Percentiles rank a stretch among this genome's conserved stretches.
Conservation (phyloP, 2,888 invertebrate genomes). For the Charanyca ferruginea region DNA sequence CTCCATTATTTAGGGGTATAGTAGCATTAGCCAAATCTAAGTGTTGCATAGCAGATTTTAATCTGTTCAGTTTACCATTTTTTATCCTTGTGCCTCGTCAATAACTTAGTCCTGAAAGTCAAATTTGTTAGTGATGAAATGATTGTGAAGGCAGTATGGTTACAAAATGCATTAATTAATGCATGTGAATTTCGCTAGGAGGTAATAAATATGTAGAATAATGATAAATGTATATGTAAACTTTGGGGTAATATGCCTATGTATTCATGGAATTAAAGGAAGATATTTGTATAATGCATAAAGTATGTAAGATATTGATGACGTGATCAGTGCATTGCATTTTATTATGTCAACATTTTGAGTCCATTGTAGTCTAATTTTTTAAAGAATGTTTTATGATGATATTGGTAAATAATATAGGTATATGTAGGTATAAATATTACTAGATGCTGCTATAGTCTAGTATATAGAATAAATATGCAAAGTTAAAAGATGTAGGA, state of each 20-base stretch:
- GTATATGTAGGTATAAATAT: not conserved
- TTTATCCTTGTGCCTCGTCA: constrained; percentile 96
- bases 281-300: not conserved
- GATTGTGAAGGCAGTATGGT: constrained; percentile 76
- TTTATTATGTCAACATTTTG: constrained; percentile 8
- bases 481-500: not conserved
- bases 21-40: constrained; percentile 79
- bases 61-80: constrained; percentile 93
- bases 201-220: constrained; percentile 23
- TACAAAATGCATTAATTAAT: constrained; percentile 59
- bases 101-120: constrained; percentile 96
- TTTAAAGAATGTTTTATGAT: no score
- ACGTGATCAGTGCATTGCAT: no score
- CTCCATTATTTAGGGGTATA: constrained; percentile 61
- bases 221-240: constrained; percentile 30
- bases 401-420: not conserved
- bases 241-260: constrained; percentile 19
- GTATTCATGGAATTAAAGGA: no score
- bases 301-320: constrained; percentile 23
- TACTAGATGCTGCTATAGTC: not conserved
- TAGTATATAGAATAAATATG: not conserved
- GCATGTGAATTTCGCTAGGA: constrained; percentile 21
- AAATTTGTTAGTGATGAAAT: constrained; percentile 90
- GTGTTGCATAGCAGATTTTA: constrained; percentile 81
- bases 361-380: constrained; percentile 2